Conservation (phyloP, 2,888 invertebrate species). For the Heliconius aoede region DNA sequence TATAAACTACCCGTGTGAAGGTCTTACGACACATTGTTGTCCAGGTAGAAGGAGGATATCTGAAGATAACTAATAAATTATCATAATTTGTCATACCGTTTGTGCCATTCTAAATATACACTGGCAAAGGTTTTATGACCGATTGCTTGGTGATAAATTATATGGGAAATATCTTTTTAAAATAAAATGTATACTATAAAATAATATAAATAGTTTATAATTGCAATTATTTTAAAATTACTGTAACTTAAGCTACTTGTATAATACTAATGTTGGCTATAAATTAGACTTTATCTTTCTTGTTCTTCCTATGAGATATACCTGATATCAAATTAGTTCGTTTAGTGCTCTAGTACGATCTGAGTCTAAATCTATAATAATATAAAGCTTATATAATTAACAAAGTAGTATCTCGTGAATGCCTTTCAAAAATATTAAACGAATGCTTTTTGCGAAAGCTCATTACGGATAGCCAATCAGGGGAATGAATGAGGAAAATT, state of each 20-base stretch:
- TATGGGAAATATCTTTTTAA: neutral
- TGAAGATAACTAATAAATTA: constrained; percentile 38
- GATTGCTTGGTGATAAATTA: constrained; percentile 1
- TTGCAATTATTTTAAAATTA: neutral
- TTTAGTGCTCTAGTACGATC: constrained; percentile 29
- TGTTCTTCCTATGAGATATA: constrained; percentile 20
- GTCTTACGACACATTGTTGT: constrained; percentile 42
- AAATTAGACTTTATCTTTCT: constrained; percentile 8
- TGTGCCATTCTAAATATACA: constrained; percentile 21
- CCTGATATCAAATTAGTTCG: constrained; percentile 35
- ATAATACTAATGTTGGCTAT: neutral
- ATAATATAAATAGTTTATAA: too few species aligned
- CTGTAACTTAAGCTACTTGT: neutral
- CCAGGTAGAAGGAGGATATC: constrained; percentile 40
- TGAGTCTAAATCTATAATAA: too few species aligned
- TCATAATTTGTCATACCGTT: constrained; percentile 20
- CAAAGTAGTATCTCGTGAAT: constrained; percentile 41
- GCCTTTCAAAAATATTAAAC: constrained; percentile 46
- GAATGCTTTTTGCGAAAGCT: constrained; percentile 45
- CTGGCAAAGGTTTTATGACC: constrained; percentile 15
- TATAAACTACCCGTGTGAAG: constrained; percentile 55
- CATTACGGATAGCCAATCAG: constrained; percentile 52
- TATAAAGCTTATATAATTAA: constrained; percentile 41
- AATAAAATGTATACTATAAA: too few species aligned
- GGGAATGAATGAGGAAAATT: constrained; percentile 54